These are phyloP conservation scores for Sesamia inferens DNA, from an alignment of 2,888 invertebrate genomes.

Conservation along the genomic window DNA sequence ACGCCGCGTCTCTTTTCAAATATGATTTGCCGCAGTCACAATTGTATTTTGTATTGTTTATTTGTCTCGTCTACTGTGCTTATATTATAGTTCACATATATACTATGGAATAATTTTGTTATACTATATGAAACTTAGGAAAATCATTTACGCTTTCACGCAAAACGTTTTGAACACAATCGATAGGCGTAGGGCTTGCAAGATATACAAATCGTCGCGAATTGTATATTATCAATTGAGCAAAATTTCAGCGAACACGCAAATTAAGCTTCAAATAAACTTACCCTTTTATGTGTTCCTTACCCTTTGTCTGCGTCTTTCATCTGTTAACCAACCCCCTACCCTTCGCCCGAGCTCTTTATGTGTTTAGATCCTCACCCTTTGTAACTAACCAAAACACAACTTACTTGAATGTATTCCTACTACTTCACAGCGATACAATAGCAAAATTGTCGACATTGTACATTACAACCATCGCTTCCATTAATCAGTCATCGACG, in stretches of 20 bases:
- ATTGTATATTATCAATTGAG: slow-evolving; percentile 86
- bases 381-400: slow-evolving; percentile 88
- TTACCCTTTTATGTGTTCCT: slow-evolving; percentile 91
- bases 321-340: slow-evolving; percentile 92
- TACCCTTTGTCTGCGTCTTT: slow-evolving; percentile 95
- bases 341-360: slow-evolving; percentile 89
- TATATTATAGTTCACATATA: slow-evolving; percentile 85
- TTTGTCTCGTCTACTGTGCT: slow-evolving; percentile 90
- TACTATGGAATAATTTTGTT: slow-evolving; percentile 86
- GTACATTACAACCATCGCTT: slow-evolving; percentile 89
- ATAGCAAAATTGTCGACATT: slow-evolving; percentile 84
- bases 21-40: slow-evolving; percentile 86
- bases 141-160: slow-evolving; percentile 91
- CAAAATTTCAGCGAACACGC: slow-evolving; percentile 89
- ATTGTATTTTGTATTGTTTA: slow-evolving; percentile 87
- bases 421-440: slow-evolving; percentile 84
- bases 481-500: slow-evolving; percentile 82
- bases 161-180: slow-evolving; percentile 88
- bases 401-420: slow-evolving; percentile 87
- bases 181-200: slow-evolving; percentile 85
- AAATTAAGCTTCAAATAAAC: slow-evolving; percentile 90
- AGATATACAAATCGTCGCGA: slow-evolving; percentile 86
- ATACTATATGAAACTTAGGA: slow-evolving; percentile 88
- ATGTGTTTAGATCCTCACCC: slow-evolving; percentile 90
- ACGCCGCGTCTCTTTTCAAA: slow-evolving; percentile 69